Conservation (phyloP, 1,140 invertebrate genomes). For the Cephus cinctus region DNA sequence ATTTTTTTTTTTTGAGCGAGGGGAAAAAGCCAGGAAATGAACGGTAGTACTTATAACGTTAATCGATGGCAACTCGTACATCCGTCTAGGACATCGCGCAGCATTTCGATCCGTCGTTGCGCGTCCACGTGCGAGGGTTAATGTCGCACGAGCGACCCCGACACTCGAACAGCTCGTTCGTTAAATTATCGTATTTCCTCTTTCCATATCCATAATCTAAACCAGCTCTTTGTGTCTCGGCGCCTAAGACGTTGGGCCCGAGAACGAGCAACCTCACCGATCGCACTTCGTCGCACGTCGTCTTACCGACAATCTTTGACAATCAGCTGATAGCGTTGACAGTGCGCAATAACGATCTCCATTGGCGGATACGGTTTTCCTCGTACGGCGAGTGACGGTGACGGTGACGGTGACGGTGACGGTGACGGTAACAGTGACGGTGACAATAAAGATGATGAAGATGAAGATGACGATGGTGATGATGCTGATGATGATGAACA, state of each 20-base stretch:
- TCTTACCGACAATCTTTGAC: conserved; percentile 18
- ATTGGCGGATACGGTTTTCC: conserved; percentile 24
- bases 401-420: conserved; percentile 14
- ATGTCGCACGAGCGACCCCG: conserved; percentile 24
- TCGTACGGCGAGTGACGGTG: conserved; percentile 16
- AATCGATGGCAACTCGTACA: conserved; percentile 38
- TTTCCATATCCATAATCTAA: too few species aligned
- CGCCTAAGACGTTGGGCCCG: background rate
- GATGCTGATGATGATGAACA: conserved; percentile 17
- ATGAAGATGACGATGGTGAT: conserved; percentile 15
- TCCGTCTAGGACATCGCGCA: conserved; percentile 31
- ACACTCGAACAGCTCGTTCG: background rate
- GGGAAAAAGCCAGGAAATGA: conserved; percentile 32
- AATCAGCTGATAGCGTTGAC: conserved; percentile 16
- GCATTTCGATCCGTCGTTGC: conserved; percentile 24
- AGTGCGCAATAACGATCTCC: conserved; percentile 20
- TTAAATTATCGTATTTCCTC: conserved; percentile 3
- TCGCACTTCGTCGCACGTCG: too few species aligned
- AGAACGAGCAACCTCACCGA: too few species aligned
- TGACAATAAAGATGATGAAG: conserved; percentile 14
- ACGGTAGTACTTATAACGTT: conserved; percentile 41
- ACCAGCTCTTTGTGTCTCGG: conserved; percentile 6
- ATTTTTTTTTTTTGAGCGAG: conserved; percentile 7
- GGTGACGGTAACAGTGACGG: conserved; percentile 3
- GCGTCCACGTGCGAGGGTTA: conserved; percentile 15